Percentiles rank a stretch among this genome's conserved stretches.
Evolutionary conservation across 2,113 vertebrate species (phyloP).

Genomic region (Pica pica): DNA sequence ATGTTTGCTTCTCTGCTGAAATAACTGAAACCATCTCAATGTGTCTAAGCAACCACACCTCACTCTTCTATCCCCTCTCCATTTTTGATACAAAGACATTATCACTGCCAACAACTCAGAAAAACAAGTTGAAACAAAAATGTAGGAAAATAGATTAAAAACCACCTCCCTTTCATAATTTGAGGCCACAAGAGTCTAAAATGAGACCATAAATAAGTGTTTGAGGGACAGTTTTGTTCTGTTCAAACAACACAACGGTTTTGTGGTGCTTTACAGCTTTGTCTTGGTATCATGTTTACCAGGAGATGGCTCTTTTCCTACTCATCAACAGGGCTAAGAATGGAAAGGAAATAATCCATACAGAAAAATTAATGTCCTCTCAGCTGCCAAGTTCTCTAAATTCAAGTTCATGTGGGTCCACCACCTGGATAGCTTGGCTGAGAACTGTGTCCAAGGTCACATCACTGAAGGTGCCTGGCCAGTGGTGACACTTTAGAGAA

Average conservation of each 20-base stretch:
- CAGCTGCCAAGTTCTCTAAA: not conserved
- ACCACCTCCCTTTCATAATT: not conserved
- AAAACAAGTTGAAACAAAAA: constrained; percentile 11
- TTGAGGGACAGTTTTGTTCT: not conserved
- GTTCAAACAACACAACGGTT: not conserved
- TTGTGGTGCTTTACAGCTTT: not conserved
- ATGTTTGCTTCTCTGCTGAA: not conserved
- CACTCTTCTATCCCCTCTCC: not conserved
- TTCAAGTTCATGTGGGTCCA: not conserved
- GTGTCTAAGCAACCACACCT: not conserved
- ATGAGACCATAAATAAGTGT: constrained; percentile 3
- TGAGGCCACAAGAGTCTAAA: not conserved
- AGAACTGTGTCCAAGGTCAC: not conserved
- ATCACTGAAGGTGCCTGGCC: not conserved
- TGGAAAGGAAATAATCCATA: not conserved
- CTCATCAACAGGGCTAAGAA: not conserved
- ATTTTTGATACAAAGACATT: not conserved
- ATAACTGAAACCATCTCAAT: not conserved
- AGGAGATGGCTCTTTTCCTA: not conserved
- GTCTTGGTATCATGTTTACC: not conserved
- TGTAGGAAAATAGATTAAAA: not conserved
- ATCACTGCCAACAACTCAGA: not conserved
- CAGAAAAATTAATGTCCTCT: not conserved
- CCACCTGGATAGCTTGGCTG: not conserved
- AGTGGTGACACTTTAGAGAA: not conserved